phyloP scores from a whole-genome alignment of 2,888 invertebrate species.

The Thymelicus lineola region DNA sequence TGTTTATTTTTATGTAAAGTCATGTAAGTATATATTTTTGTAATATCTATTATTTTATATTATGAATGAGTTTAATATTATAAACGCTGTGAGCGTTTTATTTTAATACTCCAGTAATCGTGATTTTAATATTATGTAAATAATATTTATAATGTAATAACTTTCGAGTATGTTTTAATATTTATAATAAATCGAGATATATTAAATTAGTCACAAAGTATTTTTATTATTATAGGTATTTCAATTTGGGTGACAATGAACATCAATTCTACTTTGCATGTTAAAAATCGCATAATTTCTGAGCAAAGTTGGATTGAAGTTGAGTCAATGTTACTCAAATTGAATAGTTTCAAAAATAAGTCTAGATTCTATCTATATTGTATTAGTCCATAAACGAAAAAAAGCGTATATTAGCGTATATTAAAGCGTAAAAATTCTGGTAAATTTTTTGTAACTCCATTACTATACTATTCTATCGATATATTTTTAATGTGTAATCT shows the following conservation, averaged over 20 bases:
- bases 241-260: too few relatives aligned
- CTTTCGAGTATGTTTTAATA: neutral
- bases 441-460: too few relatives aligned
- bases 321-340: too few relatives aligned
- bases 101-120: constrained; percentile 14
- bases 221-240: neutral
- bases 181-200: neutral
- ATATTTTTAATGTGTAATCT: neutral
- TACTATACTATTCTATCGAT: neutral
- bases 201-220: neutral
- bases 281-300: too few relatives aligned
- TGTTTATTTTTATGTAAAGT: neutral
- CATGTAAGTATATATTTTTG: neutral
- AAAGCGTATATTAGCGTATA: too few relatives aligned
- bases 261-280: too few relatives aligned
- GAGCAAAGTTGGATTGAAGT: too few relatives aligned
- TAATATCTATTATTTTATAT: neutral
- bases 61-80: neutral
- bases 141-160: neutral
- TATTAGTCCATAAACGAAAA: too few relatives aligned
- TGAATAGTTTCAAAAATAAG: too few relatives aligned
- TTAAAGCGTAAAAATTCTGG: too few relatives aligned
- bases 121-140: neutral
- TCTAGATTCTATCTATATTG: too few relatives aligned
- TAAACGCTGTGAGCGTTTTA: constrained; percentile 14